Base-by-base conservation (phyloP, 92 coral and sea anemone species). In the Montipora capitata region DNA sequence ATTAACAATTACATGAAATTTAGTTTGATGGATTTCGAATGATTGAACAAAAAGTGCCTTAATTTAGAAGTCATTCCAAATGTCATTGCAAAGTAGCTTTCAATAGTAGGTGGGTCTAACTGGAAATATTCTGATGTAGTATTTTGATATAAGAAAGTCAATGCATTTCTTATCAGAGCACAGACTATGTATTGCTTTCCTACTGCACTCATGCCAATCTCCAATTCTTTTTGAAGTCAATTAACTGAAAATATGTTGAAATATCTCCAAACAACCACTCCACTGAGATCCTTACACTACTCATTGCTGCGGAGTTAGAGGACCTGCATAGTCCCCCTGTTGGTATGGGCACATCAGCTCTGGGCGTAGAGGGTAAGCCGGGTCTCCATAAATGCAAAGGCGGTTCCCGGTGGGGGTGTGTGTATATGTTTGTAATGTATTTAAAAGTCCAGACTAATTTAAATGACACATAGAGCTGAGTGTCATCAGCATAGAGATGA, bases 161-260 rank as follows among this genome's bases (percentile, higher is more conserved):
- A 5, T 2, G 71, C 85, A 86, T 86, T 86, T 76, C 84, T 77
- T 16, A 86, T 3, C 16, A 85, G 42, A 3, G 83, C 66, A 77
- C 78, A 66, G 61, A 68, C 85, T 49, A 78, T 68, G 38, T 86
- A 78, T 43, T 49, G 76, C 85, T 86, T 86, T 20, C 79, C 90
- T 14, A 78, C 90, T 15, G 70, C 66, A 65, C 85, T 86, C 85
- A 86, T 48, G 38, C 85, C 85, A 57, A 77, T 77, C 78, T 86
- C 35, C 72, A 72, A 58, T 83, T 83, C 15, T 63, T 83, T 45
- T 83, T 83, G 56, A 49, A 83, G 44, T 83, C 69, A 12, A 83
- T 51, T 20, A 69, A 83, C 72, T 83, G 45, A 42, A 83, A 83
- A 14, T 72, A 71, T 10, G 20, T 83, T n/a, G 71, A 20, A 16